Evolutionary conservation across 2,797 vertebrate genomes (phyloP).

Genomic region (Acanthiza pusilla): DNA sequence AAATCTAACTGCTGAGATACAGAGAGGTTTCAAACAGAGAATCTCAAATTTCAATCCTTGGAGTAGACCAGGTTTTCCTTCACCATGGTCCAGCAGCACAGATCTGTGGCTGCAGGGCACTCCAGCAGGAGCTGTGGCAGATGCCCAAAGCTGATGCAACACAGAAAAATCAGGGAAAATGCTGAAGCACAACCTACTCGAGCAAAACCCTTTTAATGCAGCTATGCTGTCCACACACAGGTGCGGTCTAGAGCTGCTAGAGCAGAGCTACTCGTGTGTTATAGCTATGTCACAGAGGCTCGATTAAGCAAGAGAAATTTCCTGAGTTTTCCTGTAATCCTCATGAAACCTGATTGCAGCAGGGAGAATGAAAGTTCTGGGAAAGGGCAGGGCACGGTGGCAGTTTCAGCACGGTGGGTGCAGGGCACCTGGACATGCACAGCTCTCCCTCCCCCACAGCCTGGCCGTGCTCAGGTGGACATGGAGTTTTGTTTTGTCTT

Average conservation of each 20-base stretch:
- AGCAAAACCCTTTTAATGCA: neutral
- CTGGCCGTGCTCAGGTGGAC: fast-evolving
- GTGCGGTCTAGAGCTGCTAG: neutral
- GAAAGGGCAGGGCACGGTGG: neutral
- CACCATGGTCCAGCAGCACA: fast-evolving
- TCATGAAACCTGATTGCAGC: neutral
- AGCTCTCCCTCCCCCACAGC: neutral
- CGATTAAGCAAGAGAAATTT: neutral
- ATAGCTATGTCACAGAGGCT: neutral
- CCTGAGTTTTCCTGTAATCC: neutral
- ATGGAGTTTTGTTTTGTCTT: neutral
- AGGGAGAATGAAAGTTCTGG: neutral
- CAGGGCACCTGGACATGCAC: neutral
- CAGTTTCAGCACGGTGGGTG: neutral
- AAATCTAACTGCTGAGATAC: neutral
- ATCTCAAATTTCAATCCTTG: neutral
- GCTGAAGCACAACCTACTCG: neutral
- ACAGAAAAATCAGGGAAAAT: neutral
- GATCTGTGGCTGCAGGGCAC: neutral
- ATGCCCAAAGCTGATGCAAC: neutral
- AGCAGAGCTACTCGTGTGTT: neutral
- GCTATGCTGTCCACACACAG: neutral
- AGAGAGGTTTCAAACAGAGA: neutral
- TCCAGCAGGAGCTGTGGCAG: neutral
- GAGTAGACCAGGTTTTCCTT: neutral